Percentiles rank a stretch among this genome's conserved stretches.
Conservation (phyloP, 2,797 vertebrate species). For the Muscicapa striata region DNA sequence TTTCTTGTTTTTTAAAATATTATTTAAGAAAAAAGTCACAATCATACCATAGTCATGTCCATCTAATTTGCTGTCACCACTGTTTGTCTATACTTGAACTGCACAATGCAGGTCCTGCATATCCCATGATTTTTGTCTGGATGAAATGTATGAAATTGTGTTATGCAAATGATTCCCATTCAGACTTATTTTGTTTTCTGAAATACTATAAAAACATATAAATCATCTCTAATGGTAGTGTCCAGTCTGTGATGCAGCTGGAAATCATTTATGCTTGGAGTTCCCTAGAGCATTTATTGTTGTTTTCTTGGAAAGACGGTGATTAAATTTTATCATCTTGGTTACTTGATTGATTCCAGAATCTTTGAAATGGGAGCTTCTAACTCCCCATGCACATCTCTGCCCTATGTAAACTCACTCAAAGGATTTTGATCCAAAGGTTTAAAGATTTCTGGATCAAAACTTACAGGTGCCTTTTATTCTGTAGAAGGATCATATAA, state of each 20-base stretch:
- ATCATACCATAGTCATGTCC: background rate
- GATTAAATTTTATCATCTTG: slow-evolving; percentile 30
- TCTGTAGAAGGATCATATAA: background rate
- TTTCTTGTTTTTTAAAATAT: background rate
- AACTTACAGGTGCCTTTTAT: background rate
- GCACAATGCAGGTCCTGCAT: background rate
- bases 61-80: background rate
- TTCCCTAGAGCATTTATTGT: background rate
- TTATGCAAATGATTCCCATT: background rate
- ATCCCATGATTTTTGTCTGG: background rate
- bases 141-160: background rate
- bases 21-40: background rate
- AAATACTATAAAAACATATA: background rate
- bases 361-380: slow-evolving; percentile 19
- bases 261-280: background rate
- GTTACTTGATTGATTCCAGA: background rate
- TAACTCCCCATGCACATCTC: background rate
- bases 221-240: background rate
- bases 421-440: background rate
- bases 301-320: slow-evolving; percentile 17
- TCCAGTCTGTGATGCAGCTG: background rate
- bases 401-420: background rate
- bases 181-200: background rate
- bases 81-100: background rate
- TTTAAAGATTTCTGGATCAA: background rate